Base-by-base conservation (phyloP, 2,797 vertebrate genomes). In the Streptopelia turtur region DNA sequence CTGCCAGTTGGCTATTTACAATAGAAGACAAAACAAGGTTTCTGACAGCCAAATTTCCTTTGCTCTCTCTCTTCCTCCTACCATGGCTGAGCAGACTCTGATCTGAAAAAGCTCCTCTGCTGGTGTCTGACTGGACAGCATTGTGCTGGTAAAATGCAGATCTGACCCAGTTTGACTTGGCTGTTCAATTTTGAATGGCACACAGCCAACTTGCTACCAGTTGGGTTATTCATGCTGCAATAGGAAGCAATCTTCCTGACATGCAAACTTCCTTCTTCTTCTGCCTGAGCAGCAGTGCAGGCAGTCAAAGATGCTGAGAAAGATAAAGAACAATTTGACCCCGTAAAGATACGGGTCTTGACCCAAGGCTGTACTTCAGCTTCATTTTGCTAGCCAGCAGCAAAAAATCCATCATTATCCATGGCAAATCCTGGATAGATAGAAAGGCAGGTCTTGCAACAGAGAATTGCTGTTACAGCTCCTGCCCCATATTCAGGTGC, bases 161-260 rank as follows among this genome's bases (percentile, higher is more conserved):
- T 64, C 94, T 96, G 97, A 94, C 87, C 72, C 83, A 68, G 55
- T 93, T 87, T 96, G 97, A 94, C 95, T 86, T 83, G 84, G 57
- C 74, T 88, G 94, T 77, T 93, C 72, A 96, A 94, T 96, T 96
- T 96, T 90, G 59, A 86, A 77, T 98, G 97, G 97, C 96, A 94
- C 76, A 71, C 56, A 79, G 97, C 97, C 97, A 98, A 75, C 39
- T 94, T 80, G 86, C 96, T 94, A 97, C 97, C 97, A 96, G 92
- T 96, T 96, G 55, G 85, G 96, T 95, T 97, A 96, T 98, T 98
- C 97, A 96, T 87, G 87, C 94, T 95, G 90, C 95, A 97, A 97
- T 97, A 98, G 98, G 97, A 98, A 98, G 96, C 96, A 92, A 97
- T 97, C 96, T 96, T 90, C 92, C 94, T 97, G 96, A 92, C 95